Evolutionary conservation across 2,888 invertebrate species (phyloP), one percentile per base, ranked within the genome.

Genomic region (Seladonia tumulorum): DNA sequence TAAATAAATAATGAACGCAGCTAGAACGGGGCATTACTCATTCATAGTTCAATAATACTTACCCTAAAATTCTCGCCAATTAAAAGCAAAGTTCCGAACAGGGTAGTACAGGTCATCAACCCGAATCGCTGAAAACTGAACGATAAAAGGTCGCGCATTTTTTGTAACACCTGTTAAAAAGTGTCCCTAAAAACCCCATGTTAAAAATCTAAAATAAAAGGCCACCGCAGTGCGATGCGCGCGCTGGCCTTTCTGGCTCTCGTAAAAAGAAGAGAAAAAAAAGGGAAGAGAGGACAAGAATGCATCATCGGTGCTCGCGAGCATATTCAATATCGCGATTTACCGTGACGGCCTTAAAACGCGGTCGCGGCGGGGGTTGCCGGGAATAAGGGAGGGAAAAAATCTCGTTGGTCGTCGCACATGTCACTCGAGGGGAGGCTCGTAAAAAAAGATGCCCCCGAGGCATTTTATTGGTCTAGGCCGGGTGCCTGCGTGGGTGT

Each of bases 381-480:
- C 4, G n/a, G 57, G 10, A 57, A 57, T n/a, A 57, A 22, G 16
- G 70, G 29, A 71, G 47, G 66, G 35, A 35, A 74, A 80, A 83
- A 83, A 83, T 85, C 86, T 77, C 74, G 80, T 73, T 68, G 75
- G 42, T 66, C 66, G 47, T 45, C 76, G 85, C 75, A 68, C 70
- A n/a, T 68, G 80, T 77, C 77, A 77, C 66, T 29, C 77, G 66
- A 57, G 39, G 22, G 22, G 42, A 22, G 57, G 66, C 60, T 81
- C 81, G 74, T 85, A 85, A 86, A 86, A 86, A 85, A 85, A 29
- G 39, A 57, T 63, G 49, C 47, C 68, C 81, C 18, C 8, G 45
- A 60, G 73, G 68, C n/a, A 57, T 86, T 86, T 86, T 85, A 86
- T 81, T 84, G 85, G 72, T 25, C 63, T 42, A 22, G 49, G n/a